Evolutionary conservation across 2,113 vertebrate genomes (phyloP).

Genomic region (Dermatemys mawii): DNA sequence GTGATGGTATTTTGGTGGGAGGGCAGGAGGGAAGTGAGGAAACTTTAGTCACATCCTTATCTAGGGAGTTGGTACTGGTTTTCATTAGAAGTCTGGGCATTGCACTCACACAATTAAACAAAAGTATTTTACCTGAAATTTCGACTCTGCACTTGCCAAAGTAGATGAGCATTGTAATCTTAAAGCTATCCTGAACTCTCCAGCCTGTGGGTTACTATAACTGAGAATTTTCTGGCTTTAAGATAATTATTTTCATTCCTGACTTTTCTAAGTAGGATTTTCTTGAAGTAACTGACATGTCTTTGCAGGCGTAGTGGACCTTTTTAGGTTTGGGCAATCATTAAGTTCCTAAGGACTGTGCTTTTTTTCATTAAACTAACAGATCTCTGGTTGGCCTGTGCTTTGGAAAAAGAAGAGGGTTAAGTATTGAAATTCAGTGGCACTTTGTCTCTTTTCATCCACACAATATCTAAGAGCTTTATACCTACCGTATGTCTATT

Average conservation of each 20-base stretch:
- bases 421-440: conserved; percentile 37
- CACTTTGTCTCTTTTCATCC: conserved; percentile 14
- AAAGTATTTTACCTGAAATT: neutral
- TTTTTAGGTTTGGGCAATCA: neutral
- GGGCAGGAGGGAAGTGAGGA: neutral
- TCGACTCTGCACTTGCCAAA: neutral
- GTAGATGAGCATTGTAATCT: neutral
- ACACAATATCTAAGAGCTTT: neutral
- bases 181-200: neutral
- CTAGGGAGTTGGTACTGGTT: neutral
- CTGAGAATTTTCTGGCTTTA: neutral
- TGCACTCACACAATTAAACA: rapidly evolving
- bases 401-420: conserved; percentile 58
- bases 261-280: neutral
- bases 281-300: neutral
- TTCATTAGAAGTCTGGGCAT: neutral
- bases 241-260: neutral
- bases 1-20: neutral
- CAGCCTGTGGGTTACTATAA: neutral
- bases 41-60: neutral
- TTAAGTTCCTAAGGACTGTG: conserved; percentile 19
- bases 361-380: conserved; percentile 52
- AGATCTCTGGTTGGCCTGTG: conserved; percentile 54
- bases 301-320: neutral
- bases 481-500: neutral